Evolutionary conservation across 2,797 vertebrate species (phyloP), one percentile per base, ranked within the genome.

Genomic region (Myotis vivesi): DNA sequence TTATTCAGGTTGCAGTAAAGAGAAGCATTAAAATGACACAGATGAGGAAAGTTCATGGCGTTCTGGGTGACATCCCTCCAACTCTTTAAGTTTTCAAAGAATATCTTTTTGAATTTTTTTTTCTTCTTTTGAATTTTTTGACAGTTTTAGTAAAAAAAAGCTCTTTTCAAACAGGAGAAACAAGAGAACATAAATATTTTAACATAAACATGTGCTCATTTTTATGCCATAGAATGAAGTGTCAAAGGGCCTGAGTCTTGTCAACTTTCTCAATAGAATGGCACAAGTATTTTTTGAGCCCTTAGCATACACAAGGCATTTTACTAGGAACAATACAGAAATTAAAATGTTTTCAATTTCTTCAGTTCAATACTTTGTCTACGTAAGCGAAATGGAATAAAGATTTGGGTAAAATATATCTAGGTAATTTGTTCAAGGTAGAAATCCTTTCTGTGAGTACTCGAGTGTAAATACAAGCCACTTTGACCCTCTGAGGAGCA

Each of bases 401-500:
- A 94, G 6, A 82, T 82, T 86, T 83, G 25, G 86, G 46, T 75
- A 79, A 93, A 94, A 49, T 73, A 69, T 30, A 55, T 36, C 82
- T 75, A 94, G 90, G 86, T 93, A 91, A 95, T 89, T 94, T 93
- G 96, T 95, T 95, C 73, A 94, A 92, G 85, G 55, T 71, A 87
- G 76, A 89, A 95, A 87, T 51, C 72, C 41, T 85, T 20, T 51
- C 38, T 90, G 19, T 94, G 82, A 94, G 94, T 79, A 94, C 57
- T 92, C 2, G 22, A 64, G 89, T 94, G 81, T 89, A 89, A 89
- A 82, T 59, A 94, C 44, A 77, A 91, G 46, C 25, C 64, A 87
- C 86, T 94, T 94, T 96, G 96, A 96, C 96, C 95, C 87, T 91
- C 44, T 64, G 92, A 96, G 66, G 72, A 82, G 88, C 64, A 89